Conservation (phyloP, 35 echinoderm and acorn worm species). For the Lytechinus pictus region DNA sequence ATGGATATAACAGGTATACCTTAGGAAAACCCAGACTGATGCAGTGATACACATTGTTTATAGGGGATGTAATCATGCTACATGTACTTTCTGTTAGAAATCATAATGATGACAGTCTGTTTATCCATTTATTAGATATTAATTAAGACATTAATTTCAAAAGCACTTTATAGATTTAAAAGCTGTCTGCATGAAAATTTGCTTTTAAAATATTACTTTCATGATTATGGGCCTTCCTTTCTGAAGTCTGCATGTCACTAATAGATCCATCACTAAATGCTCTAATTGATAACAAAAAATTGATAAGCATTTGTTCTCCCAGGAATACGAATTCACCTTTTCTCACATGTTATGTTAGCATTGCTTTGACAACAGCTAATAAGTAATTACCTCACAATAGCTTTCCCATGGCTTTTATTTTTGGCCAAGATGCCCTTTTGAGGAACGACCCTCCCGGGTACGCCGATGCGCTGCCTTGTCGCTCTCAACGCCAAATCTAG, state of each 20-base stretch:
- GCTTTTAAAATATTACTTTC: not conserved
- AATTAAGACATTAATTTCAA: too few relatives aligned
- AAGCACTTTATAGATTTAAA: too few relatives aligned
- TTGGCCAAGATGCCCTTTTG: not conserved
- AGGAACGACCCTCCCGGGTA: not conserved
- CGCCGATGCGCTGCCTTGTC: not conserved
- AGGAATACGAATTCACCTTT: not conserved
- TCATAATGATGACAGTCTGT: too few relatives aligned
- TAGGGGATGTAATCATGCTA: too few relatives aligned
- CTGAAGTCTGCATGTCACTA: not conserved
- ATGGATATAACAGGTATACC: too few relatives aligned
- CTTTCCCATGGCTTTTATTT: not conserved
- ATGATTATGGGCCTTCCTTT: not conserved
- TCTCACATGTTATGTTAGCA: not conserved
- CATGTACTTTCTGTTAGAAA: too few relatives aligned
- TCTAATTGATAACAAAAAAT: not conserved
- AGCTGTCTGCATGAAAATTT: too few relatives aligned
- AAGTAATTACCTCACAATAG: not conserved
- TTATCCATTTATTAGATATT: too few relatives aligned
- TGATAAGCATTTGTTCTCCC: not conserved
- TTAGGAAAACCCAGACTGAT: too few relatives aligned
- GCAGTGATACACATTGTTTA: too few relatives aligned
- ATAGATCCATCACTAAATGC: not conserved
- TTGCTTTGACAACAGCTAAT: not conserved
- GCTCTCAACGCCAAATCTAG: slow-evolving; percentile 16